Evolutionary conservation across 2,888 invertebrate species (phyloP).

Genomic region (Julus scanicus): DNA sequence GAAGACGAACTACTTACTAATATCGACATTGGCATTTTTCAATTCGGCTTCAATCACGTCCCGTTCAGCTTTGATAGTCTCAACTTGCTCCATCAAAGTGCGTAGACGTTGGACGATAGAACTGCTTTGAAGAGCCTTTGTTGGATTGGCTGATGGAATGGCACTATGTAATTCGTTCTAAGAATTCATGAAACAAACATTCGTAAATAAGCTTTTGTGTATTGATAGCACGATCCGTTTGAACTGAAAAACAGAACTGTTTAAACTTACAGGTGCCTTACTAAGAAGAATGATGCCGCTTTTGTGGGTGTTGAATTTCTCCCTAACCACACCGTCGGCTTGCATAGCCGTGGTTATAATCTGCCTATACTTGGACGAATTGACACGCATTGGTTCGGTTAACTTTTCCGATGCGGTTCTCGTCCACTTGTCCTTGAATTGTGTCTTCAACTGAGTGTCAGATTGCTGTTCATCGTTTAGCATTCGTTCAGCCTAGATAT

Average conservation of each 20-base stretch:
- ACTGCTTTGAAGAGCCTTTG: slow-evolving; percentile 69
- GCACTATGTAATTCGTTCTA: slow-evolving; percentile 74
- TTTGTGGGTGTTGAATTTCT: slow-evolving; percentile 83
- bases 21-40: slow-evolving; percentile 81
- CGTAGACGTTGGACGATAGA: slow-evolving; percentile 76
- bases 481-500: slow-evolving; percentile 76
- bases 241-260: not conserved
- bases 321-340: slow-evolving; percentile 84
- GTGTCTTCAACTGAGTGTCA: slow-evolving; percentile 85
- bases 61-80: slow-evolving; percentile 86
- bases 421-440: slow-evolving; percentile 94
- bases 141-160: slow-evolving; percentile 73
- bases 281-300: slow-evolving; percentile 86
- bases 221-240: no score
- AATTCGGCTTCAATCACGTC: slow-evolving; percentile 89
- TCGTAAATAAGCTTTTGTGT: not conserved
- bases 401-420: slow-evolving; percentile 87
- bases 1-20: slow-evolving; percentile 70
- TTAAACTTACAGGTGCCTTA: slow-evolving; percentile 69
- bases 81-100: slow-evolving; percentile 84
- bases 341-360: slow-evolving; percentile 90
- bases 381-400: slow-evolving; percentile 87
- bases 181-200: not conserved
- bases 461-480: slow-evolving; percentile 91
- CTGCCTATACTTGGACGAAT: slow-evolving; percentile 85